Percentiles rank a stretch among this genome's conserved stretches.
phyloP scores from a whole-genome alignment of 2,888 invertebrate genomes.

The Nomada ruficornis region DNA sequence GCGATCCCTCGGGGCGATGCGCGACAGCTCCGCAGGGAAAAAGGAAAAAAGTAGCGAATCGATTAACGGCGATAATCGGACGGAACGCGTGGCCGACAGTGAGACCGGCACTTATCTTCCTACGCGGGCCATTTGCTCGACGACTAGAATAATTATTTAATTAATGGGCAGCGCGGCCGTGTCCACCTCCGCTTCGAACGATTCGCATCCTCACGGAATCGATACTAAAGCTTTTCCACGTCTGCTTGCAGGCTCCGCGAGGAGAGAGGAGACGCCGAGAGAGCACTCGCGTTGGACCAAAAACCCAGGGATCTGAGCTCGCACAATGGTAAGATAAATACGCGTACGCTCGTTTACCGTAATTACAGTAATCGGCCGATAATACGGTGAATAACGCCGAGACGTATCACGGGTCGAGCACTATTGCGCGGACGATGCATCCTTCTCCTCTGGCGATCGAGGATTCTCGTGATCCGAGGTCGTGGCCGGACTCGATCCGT shows the following conservation, averaged over 20 bases:
- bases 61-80: constrained; percentile 63
- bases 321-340: constrained; percentile 90
- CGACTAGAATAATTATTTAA: constrained; percentile 81
- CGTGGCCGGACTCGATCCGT: neutral
- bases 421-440: constrained; percentile 47
- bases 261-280: constrained; percentile 93
- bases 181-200: constrained; percentile 70
- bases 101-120: constrained; percentile 79
- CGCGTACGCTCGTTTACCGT: constrained; percentile 57
- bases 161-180: constrained; percentile 74
- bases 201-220: constrained; percentile 65
- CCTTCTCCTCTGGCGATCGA: constrained; percentile 64
- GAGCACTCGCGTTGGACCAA: constrained; percentile 91
- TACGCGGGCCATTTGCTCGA: constrained; percentile 74
- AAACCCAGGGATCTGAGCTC: constrained; percentile 94
- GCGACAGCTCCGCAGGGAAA: constrained; percentile 14
- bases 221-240: constrained; percentile 67
- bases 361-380: constrained; percentile 63
- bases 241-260: constrained; percentile 91
- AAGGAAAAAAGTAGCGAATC: constrained; percentile 44
- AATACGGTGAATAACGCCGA: constrained; percentile 60
- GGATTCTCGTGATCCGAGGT: constrained; percentile 33
- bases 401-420: constrained; percentile 33
- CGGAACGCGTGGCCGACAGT: constrained; percentile 23
- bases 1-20: neutral